phyloP scores from a whole-genome alignment of 92 coral and sea anemone genomes.

The Siderastrea radians region DNA sequence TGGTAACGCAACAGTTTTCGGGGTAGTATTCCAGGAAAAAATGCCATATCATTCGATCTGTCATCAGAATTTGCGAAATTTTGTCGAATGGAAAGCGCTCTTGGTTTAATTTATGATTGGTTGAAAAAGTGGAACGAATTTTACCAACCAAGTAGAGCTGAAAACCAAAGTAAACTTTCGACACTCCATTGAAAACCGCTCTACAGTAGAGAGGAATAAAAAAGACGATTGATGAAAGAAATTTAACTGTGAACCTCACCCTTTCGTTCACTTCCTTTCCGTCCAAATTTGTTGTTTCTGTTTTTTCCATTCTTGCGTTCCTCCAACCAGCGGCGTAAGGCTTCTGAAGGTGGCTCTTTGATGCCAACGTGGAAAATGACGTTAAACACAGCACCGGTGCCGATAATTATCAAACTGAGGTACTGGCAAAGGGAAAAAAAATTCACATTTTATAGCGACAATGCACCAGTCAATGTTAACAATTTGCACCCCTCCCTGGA shows the following conservation, averaged over 20 bases:
- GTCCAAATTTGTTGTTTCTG: conserved; percentile 6
- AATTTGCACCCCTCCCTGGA: background rate
- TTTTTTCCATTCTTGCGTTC: conserved; percentile 35
- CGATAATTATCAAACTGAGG: conserved; percentile 72
- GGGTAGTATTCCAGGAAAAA: no score
- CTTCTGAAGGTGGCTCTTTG: conserved; percentile 84
- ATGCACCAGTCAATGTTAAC: background rate
- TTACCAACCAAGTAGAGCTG: background rate
- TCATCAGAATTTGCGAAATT: no score
- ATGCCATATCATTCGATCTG: no score
- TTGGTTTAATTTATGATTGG: no score
- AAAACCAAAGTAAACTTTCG: no score
- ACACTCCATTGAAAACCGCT: no score
- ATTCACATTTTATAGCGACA: background rate
- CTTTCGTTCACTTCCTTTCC: conserved; percentile 37
- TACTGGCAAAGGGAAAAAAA: conserved; percentile 54
- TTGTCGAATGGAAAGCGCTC: no score
- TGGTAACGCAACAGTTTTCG: no score
- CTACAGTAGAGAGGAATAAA: background rate
- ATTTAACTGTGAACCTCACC: conserved; percentile 18
- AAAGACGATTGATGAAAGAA: background rate
- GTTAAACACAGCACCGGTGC: conserved; percentile 79
- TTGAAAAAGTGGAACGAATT: background rate
- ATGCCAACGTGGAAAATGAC: conserved; percentile 76
- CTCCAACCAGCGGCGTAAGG: conserved; percentile 46